phyloP scores from a whole-genome alignment of 2,113 vertebrate genomes.

The Vulpes lagopus region DNA sequence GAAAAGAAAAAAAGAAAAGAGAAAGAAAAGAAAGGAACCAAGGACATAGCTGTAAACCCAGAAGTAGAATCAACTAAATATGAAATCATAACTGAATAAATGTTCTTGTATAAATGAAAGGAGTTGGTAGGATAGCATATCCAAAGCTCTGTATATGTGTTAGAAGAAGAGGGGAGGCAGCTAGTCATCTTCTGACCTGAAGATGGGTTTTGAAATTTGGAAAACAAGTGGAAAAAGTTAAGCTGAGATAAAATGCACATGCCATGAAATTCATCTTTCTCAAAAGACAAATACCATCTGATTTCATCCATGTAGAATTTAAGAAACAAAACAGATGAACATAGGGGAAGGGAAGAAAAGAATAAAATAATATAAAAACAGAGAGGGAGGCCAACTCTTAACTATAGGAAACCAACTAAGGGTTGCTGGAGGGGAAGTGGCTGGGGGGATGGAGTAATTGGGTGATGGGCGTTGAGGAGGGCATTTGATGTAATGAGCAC shows the following conservation, averaged over 20 bases:
- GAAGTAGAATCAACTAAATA: background rate
- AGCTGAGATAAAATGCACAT: background rate
- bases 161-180: background rate
- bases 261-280: background rate
- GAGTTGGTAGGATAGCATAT: background rate
- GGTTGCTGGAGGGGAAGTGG: background rate
- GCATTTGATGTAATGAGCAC: background rate
- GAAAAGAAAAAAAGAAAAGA: too few relatives aligned
- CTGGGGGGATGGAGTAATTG: background rate
- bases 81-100: constrained; percentile 13
- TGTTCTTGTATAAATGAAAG: background rate
- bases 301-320: background rate
- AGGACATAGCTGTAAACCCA: background rate
- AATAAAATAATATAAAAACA: background rate
- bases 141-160: background rate
- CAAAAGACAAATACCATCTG: background rate
- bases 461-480: background rate
- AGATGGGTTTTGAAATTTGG: constrained; percentile 45
- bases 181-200: background rate
- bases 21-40: too few relatives aligned
- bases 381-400: background rate
- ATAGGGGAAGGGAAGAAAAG: background rate
- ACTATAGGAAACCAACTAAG: background rate
- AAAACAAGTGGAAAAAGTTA: background rate
- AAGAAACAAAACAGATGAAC: background rate